These are phyloP conservation scores for Sesamia nonagrioides DNA, from an alignment of 1,140 invertebrate species.

Conservation along the genomic window DNA sequence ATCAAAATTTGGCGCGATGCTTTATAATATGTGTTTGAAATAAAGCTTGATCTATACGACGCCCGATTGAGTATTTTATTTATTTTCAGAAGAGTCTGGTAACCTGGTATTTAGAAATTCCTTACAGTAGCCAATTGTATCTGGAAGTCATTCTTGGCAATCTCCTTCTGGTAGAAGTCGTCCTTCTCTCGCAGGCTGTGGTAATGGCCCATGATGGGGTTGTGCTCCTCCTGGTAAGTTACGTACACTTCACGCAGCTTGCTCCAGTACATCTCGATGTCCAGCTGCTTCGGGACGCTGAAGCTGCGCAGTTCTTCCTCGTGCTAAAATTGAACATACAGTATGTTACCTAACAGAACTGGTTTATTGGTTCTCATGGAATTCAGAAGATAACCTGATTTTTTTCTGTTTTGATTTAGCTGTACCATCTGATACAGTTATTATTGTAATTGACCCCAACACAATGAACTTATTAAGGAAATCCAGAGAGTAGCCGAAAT, in stretches of 20 bases:
- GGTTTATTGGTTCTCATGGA: too few species aligned
- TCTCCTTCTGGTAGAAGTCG: conserved; percentile 80
- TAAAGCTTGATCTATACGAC: too few species aligned
- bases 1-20: too few species aligned
- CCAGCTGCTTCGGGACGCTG: conserved; percentile 74
- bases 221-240: conserved; percentile 79
- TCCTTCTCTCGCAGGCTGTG: conserved; percentile 80
- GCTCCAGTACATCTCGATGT: conserved; percentile 79
- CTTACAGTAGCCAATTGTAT: conserved; percentile 78
- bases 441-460: too few species aligned
- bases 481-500: neutral
- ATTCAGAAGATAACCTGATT: too few species aligned
- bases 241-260: conserved; percentile 78
- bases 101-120: neutral
- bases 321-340: conserved; percentile 63
- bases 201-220: conserved; percentile 84
- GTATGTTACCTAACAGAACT: too few species aligned
- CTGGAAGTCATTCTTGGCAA: conserved; percentile 76
- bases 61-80: too few species aligned
- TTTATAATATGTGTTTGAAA: too few species aligned
- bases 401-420: too few species aligned
- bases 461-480: neutral
- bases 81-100: too few species aligned
- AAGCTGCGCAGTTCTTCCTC: conserved; percentile 81
- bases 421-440: too few species aligned